Evolutionary conservation across 2,113 vertebrate genomes (phyloP).

Genomic region (Tragelaphus scriptus): DNA sequence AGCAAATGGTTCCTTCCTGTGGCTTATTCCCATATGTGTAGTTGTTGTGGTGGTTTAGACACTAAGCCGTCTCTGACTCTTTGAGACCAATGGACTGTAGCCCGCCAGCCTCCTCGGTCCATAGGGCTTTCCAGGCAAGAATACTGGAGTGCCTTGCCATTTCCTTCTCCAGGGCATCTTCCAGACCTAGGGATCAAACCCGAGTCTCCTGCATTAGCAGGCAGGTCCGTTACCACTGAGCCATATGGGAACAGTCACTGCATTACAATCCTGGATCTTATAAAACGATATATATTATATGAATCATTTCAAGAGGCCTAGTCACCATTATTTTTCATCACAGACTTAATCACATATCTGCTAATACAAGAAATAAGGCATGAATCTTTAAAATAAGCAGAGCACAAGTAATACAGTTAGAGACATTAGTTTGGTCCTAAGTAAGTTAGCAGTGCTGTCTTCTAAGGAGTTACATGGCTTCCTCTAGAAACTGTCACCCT

Average conservation of each 20-base stretch:
- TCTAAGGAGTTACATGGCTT: neutral
- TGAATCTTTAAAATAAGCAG: fast-evolving
- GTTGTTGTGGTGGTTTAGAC: too few species aligned
- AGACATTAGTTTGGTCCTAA: neutral
- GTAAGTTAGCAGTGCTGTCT: neutral
- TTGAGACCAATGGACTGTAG: too few species aligned
- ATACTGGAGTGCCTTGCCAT: too few species aligned
- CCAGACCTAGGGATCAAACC: too few species aligned
- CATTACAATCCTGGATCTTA: neutral
- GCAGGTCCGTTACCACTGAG: too few species aligned
- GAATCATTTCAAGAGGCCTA: neutral
- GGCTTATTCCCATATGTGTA: neutral
- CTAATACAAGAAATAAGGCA: neutral
- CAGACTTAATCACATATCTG: fast-evolving
- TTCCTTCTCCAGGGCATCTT: too few species aligned
- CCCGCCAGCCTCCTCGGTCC: too few species aligned
- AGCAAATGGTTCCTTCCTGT: neutral
- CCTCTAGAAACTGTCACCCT: neutral
- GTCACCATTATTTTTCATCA: neutral
- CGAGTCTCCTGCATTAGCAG: too few species aligned
- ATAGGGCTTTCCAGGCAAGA: too few species aligned
- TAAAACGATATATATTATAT: neutral
- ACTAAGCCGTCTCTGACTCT: too few species aligned
- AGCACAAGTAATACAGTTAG: neutral
- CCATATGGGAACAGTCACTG: neutral